A percentile compares a stretch with the other conserved stretches of the same genome.
phyloP scores from a whole-genome alignment of 2,888 invertebrate genomes.

The Xestia rhomboidea region DNA sequence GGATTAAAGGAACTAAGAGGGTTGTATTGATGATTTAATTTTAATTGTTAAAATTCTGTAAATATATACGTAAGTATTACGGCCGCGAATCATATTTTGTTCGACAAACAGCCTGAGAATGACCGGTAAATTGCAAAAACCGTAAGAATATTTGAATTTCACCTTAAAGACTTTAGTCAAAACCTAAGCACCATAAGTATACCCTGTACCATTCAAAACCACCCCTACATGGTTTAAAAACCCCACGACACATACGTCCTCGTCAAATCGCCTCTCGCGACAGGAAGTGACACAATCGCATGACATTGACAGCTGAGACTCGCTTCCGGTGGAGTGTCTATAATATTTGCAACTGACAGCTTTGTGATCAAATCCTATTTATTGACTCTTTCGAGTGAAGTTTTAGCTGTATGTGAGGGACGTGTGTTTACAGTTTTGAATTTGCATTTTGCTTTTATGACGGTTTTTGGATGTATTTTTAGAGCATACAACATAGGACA shows the following conservation, averaged over 20 bases:
- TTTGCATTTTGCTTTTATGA: slow-evolving; percentile 9
- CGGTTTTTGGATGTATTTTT: not conserved
- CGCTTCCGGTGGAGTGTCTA: slow-evolving; percentile 65
- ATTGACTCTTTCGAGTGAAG: slow-evolving; percentile 49
- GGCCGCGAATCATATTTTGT: too few species aligned
- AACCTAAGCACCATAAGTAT: not conserved
- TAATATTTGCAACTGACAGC: slow-evolving; percentile 69
- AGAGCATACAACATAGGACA: not conserved
- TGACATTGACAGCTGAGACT: slow-evolving; percentile 66
- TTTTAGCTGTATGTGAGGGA: slow-evolving; percentile 39
- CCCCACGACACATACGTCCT: slow-evolving; percentile 46
- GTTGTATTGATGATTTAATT: too few species aligned
- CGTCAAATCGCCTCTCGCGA: slow-evolving; percentile 63
- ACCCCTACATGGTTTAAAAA: slow-evolving; percentile 58
- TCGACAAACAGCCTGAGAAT: too few species aligned
- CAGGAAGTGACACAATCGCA: slow-evolving; percentile 64
- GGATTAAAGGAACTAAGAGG: too few species aligned
- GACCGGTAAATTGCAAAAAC: too few species aligned
- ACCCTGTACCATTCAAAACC: not conserved
- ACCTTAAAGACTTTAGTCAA: not conserved
- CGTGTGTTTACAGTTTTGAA: slow-evolving; percentile 30
- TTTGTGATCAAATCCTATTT: slow-evolving; percentile 66
- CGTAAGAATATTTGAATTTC: too few species aligned
- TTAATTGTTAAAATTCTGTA: too few species aligned
- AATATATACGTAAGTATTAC: too few species aligned